Evolutionary conservation across 2,113 vertebrate genomes (phyloP), one percentile per base, ranked within the genome.

Genomic region (Phainopepla nitens): DNA sequence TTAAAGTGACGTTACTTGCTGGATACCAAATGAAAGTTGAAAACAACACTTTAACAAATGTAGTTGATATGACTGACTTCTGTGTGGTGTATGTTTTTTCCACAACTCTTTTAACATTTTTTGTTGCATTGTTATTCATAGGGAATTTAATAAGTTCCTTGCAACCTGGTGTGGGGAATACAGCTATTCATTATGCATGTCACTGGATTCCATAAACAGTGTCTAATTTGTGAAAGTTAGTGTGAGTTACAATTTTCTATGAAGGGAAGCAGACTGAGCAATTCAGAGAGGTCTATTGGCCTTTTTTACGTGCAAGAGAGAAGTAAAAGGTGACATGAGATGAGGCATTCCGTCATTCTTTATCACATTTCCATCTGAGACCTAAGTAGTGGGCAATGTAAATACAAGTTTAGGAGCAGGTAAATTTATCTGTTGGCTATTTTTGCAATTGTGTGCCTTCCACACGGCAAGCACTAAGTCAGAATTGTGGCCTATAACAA

Each of bases 391-490:
- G 50, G 18, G 23, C 20, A 87, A 35, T 35, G 39, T 28, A 71
- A 76, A 58, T 27, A 39, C 4, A 28, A 2, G 1, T 21, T 24
- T 17, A 80, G 31, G 19, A 80, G 14, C 6, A 68, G 27, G 6
- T 71, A 41, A 69, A 47, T 6, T 81, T 72, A 36, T 29, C 16
- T 39, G 9, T 36, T 15, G 15, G 16, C 72, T 1, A 11, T 44
- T 81, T 90, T 64, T 35, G 15, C 39, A 65, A 15, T 5, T n/a
- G 6, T 29, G 3, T 57, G 3, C 6, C 72, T 86, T 53, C 29
- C 1, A 0, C 42, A 27, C 2, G 2, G 23, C 20, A 81, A 53
- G 9, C 0, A 0, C 25, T 3, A 8, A 24, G 3, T 22, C 25
- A 54, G 24, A 85, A 36, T 31, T 28, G 5, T 53, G 25, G 9